phyloP scores from a whole-genome alignment of 2,888 invertebrate genomes.

The Liopterus haemorrhoidalis region DNA sequence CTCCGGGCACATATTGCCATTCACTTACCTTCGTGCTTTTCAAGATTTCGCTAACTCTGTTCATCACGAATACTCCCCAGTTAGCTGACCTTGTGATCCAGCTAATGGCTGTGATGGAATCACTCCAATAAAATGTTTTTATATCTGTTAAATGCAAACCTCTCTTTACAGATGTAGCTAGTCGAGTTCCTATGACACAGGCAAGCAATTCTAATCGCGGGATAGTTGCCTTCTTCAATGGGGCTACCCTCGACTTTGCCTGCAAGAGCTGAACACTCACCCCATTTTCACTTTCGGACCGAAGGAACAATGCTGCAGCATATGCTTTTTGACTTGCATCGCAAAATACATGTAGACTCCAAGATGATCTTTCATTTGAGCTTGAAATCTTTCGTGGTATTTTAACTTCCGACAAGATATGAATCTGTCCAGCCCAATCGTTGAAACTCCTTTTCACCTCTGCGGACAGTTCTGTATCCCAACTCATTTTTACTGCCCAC shows the following conservation, averaged over 20 bases:
- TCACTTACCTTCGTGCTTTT: conserved; percentile 18
- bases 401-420: neutral
- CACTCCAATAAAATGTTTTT: conserved; percentile 30
- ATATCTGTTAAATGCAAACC: conserved; percentile 3
- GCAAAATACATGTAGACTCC: neutral
- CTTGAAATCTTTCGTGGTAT: conserved; percentile 4
- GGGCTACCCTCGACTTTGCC: conserved; percentile 35
- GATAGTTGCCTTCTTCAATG: conserved; percentile 29
- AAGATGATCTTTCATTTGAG: neutral
- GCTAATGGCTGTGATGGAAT: conserved; percentile 31
- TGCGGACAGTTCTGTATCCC: conserved; percentile 14
- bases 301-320: neutral
- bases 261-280: conserved; percentile 30
- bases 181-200: conserved; percentile 31
- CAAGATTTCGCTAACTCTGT: conserved; percentile 34
- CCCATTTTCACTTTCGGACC: neutral
- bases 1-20: conserved; percentile 35
- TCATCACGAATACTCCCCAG: conserved; percentile 27
- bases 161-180: conserved; percentile 19
- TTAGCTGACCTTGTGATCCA: conserved; percentile 30
- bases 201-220: conserved; percentile 37
- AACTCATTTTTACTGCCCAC: conserved; percentile 20
- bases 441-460: conserved; percentile 26
- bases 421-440: conserved; percentile 18
- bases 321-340: neutral